Percentiles rank a stretch among this genome's conserved stretches.
Conservation (phyloP, 2,113 vertebrate species). For the Bufo gargarizans region DNA sequence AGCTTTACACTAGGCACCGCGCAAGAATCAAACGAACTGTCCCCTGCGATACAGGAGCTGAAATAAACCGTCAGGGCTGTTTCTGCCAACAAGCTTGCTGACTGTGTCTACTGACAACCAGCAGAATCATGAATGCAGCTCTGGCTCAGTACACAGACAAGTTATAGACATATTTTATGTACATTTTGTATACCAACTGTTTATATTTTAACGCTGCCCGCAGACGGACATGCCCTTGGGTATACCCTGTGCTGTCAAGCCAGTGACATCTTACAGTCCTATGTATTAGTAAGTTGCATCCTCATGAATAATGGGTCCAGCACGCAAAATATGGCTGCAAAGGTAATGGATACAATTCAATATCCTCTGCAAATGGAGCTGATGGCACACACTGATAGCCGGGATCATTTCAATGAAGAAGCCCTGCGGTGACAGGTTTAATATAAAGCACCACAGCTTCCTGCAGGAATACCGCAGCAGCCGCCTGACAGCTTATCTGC, state of each 20-base stretch:
- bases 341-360: background rate
- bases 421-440: background rate
- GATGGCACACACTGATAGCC: background rate
- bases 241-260: background rate
- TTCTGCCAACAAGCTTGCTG: background rate
- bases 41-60: too few species aligned
- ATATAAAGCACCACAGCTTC: background rate
- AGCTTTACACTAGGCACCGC: too few species aligned
- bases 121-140: background rate
- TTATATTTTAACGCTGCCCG: background rate
- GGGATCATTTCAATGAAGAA: constrained; percentile 11
- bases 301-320: background rate
- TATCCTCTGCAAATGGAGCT: constrained; percentile 16
- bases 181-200: too few species aligned
- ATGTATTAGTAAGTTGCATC: background rate
- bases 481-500: background rate
- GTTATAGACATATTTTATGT: too few species aligned
- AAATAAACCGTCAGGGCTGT: background rate
- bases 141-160: background rate
- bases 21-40: too few species aligned
- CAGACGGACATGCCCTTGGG: background rate
- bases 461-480: background rate
- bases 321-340: background rate
- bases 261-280: background rate
- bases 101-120: background rate